Evolutionary conservation across 2,797 vertebrate genomes (phyloP), one percentile per base, ranked within the genome.

Genomic region (Chelmon rostratus): DNA sequence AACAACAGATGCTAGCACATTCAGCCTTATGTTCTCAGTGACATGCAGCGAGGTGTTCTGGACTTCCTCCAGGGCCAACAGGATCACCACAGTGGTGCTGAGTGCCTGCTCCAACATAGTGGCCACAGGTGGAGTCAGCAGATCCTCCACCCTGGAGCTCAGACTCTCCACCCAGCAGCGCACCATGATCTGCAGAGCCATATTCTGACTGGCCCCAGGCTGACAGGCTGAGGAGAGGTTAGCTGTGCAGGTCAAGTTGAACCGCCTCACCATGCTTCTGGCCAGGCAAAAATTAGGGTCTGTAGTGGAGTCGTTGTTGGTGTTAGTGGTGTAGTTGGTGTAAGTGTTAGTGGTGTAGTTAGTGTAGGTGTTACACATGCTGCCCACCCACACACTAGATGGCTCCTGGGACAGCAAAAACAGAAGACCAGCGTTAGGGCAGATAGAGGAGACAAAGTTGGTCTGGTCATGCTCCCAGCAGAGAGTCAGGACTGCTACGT

Each of bases 401-500:
- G 93, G 88, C 65, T 96, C 94, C 54, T 66, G 82, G 33, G 81
- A 86, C 40, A 96, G 84, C 54, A 68, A 5, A 25, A 76, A 59
- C 5, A 95, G 88, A 33, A 96, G 79, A 4, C 2, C 52, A 2
- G 82, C 16, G 9, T 94, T 78, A 1, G 72, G 68, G 70, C 96
- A 96, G 81, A 96, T 18, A 0, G 78, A 86, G 3, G 89, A 89
- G 42, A 94, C 79, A 59, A 96, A 96, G 42, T 86, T 91, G 10
- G 73, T 74, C 76, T 94, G 94, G 88, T 96, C 95, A 0, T 92
- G 92, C 66, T 96, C 94, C 95, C 95, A 96, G 86, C 96, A 96
- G 59, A 95, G 91, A 15, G 91, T 91, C 52, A 96, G 78, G 18
- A 94, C 87, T 0, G 56, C 42, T 6, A 85, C 65, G 7, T 93